Evolutionary conservation across 2,113 vertebrate species (phyloP).

Genomic region (Pampusana beccarii): DNA sequence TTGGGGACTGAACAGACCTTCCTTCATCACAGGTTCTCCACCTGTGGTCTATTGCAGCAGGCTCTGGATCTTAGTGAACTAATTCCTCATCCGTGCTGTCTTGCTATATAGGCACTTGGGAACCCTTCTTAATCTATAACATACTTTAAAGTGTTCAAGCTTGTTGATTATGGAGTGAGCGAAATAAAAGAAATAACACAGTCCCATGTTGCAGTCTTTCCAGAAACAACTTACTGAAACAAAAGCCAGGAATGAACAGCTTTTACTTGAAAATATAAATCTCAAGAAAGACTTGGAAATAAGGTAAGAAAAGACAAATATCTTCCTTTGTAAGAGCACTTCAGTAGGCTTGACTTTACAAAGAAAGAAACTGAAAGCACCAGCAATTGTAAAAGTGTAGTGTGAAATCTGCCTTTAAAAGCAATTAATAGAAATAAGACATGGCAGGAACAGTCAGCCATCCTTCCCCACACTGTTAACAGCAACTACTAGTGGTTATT

Average conservation of each 20-base stretch:
- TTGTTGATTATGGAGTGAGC: not conserved
- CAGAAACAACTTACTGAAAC: slow-evolving; percentile 82
- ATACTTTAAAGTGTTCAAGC: not conserved
- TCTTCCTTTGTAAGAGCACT: not conserved
- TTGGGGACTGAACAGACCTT: not conserved
- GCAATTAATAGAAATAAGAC: not conserved
- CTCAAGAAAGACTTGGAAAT: slow-evolving; percentile 81
- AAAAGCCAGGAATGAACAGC: slow-evolving; percentile 74
- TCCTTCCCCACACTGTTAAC: not conserved
- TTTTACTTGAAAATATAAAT: slow-evolving; percentile 75
- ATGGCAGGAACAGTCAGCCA: not conserved
- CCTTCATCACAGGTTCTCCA: not conserved
- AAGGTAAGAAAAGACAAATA: slow-evolving; percentile 72
- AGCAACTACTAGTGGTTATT: not conserved
- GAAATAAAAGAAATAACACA: not conserved
- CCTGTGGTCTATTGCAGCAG: not conserved
- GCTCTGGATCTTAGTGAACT: not conserved
- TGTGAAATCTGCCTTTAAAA: not conserved
- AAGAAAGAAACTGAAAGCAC: not conserved
- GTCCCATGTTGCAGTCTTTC: slow-evolving; percentile 73
- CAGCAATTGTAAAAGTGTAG: not conserved
- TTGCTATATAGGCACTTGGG: not conserved
- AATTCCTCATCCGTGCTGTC: not conserved
- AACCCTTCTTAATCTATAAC: not conserved
- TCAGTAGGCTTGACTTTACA: not conserved